Conservation (phyloP, 1,140 invertebrate genomes). For the Drosophila rhopaloa region DNA sequence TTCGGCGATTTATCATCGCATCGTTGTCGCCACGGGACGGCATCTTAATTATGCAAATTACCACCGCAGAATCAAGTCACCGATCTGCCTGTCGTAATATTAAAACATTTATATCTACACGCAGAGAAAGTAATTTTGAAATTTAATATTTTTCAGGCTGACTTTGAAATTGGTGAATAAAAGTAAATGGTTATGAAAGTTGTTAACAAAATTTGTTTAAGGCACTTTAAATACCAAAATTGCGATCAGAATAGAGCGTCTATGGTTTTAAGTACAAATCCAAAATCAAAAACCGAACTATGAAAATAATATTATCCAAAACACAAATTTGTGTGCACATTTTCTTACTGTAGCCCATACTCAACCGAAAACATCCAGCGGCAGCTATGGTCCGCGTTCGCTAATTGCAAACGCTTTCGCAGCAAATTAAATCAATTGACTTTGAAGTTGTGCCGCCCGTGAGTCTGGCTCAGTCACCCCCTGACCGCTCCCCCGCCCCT, state of each 20-base stretch:
- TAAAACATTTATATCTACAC: not conserved
- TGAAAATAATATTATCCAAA: not conserved
- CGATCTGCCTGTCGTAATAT: conserved; percentile 17
- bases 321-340: not conserved
- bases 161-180: conserved; percentile 4
- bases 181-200: not conserved
- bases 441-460: conserved; percentile 57
- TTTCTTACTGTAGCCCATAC: conserved; percentile 2
- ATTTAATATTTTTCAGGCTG: too few relatives aligned
- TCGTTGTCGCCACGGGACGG: conserved; percentile 59
- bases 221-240: too few relatives aligned
- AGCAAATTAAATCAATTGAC: conserved; percentile 75
- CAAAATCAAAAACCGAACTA: too few relatives aligned
- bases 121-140: too few relatives aligned
- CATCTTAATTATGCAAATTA: conserved; percentile 81
- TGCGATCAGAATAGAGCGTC: too few relatives aligned
- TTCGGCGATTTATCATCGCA: conserved; percentile 64
- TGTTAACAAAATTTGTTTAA: too few relatives aligned
- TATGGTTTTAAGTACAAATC: too few relatives aligned
- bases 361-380: conserved; percentile 7
- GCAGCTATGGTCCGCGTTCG: conserved; percentile 24
- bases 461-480: conserved; percentile 3
- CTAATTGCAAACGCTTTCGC: conserved; percentile 71
- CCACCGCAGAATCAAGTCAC: conserved; percentile 25
- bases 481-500: not conserved